These are phyloP conservation scores for Pherbina coryleti DNA, from an alignment of 2,888 invertebrate species.

Conservation along the genomic window DNA sequence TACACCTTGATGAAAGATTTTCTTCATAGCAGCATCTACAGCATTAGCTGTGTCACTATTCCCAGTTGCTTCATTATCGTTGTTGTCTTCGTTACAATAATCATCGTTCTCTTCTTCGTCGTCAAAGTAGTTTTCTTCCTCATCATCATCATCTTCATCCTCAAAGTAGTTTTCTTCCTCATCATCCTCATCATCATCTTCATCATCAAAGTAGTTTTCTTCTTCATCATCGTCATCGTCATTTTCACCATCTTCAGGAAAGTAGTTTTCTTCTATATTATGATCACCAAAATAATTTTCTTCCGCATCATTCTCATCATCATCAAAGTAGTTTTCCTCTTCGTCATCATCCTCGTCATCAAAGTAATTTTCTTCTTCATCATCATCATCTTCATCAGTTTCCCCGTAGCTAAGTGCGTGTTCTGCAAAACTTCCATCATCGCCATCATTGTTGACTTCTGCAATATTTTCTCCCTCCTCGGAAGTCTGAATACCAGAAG, in stretches of 20 bases:
- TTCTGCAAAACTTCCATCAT: constrained; percentile 28
- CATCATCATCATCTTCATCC: background rate
- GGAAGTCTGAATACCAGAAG: constrained; percentile 64
- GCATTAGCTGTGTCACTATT: background rate
- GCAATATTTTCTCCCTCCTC: constrained; percentile 42
- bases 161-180: too few relatives aligned
- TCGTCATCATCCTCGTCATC: constrained; percentile 39
- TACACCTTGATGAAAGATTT: background rate
- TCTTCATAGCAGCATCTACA: background rate
- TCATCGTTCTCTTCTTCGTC: background rate
- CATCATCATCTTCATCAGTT: constrained; percentile 32
- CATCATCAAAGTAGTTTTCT: background rate
- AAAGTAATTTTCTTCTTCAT: constrained; percentile 32
- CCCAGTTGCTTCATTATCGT: background rate
- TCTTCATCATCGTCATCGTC: constrained; percentile 19
- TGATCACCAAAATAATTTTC: constrained; percentile 39
- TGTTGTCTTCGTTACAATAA: too few relatives aligned
- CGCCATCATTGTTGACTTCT: constrained; percentile 43
- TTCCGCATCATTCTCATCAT: constrained; percentile 39
- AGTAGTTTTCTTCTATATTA: constrained; percentile 15
- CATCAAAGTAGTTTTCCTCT: constrained; percentile 42
- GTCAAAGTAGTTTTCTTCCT: constrained; percentile 20
- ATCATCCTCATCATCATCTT: too few relatives aligned
- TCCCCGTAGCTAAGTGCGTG: constrained; percentile 24
- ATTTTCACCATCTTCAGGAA: background rate